phyloP scores from a whole-genome alignment of 2,888 invertebrate species.

The Acanthopleura granulata region DNA sequence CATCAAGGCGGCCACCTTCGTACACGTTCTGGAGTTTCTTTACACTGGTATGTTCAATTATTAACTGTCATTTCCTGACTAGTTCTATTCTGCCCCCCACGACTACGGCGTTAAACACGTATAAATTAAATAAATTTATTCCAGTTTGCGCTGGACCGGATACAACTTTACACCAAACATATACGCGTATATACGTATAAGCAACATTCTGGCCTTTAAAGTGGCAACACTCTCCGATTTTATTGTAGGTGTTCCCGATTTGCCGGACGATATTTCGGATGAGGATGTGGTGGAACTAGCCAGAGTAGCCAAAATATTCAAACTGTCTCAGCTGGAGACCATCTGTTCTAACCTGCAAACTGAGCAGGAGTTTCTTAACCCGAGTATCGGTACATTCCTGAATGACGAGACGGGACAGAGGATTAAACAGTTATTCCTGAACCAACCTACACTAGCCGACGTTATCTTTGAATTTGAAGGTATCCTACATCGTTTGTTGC shows the following conservation, averaged over 20 bases:
- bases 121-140: too few species aligned
- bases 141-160: too few species aligned
- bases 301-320: slow-evolving; percentile 49
- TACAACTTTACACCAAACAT: too few species aligned
- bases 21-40: slow-evolving; percentile 58
- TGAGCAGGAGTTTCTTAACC: slow-evolving; percentile 64
- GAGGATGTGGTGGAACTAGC: slow-evolving; percentile 45
- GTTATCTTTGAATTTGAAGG: slow-evolving; percentile 60
- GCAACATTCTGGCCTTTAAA: too few species aligned
- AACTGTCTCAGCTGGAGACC: slow-evolving; percentile 51
- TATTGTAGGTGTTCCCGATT: slow-evolving; percentile 51
- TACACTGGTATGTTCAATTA: slow-evolving; percentile 52
- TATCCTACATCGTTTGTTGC: slow-evolving; percentile 18
- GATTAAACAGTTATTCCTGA: slow-evolving; percentile 59
- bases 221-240: background rate
- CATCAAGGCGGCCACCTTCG: slow-evolving; percentile 53
- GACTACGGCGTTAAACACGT: too few species aligned
- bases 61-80: too few species aligned
- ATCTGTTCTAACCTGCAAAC: slow-evolving; percentile 56
- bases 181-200: too few species aligned
- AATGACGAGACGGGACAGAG: slow-evolving; percentile 57
- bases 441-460: slow-evolving; percentile 51
- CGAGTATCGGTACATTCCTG: slow-evolving; percentile 63
- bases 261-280: slow-evolving; percentile 37
- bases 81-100: too few species aligned